phyloP scores from a whole-genome alignment of 2,797 vertebrate genomes.

The Cheirogaleus major region DNA sequence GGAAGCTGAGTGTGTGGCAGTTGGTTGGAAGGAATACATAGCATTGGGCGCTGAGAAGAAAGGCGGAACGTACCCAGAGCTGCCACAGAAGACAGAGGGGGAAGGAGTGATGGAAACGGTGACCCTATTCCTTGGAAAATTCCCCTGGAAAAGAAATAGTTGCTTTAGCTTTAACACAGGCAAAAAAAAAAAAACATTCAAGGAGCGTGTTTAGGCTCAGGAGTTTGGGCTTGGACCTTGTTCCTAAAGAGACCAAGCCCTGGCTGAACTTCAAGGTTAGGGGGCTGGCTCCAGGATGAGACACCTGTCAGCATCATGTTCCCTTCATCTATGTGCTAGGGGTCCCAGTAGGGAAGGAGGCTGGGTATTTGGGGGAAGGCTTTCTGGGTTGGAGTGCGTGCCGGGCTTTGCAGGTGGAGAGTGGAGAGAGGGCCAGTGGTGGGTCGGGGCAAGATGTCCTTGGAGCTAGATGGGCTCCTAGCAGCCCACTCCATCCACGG shows the following conservation, averaged over 20 bases:
- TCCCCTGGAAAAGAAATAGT: not conserved
- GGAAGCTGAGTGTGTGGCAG: not conserved
- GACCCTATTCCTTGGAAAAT: not conserved
- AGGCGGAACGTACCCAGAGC: not conserved
- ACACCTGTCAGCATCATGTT: rapidly evolving
- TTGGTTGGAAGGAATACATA: not conserved
- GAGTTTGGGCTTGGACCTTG: not conserved
- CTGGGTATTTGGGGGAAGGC: not conserved
- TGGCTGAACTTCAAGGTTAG: not conserved
- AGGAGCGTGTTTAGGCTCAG: not conserved
- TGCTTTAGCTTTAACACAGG: not conserved
- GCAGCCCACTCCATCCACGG: rapidly evolving
- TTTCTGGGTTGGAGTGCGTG: no score
- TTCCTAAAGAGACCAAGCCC: rapidly evolving
- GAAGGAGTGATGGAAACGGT: rapidly evolving
- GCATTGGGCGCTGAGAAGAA: not conserved
- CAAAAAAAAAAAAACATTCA: not conserved
- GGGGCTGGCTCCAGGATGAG: not conserved
- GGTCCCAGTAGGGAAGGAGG: not conserved
- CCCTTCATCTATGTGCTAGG: not conserved
- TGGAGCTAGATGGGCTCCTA: rapidly evolving
- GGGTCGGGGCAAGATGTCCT: rapidly evolving
- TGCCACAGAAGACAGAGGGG: not conserved
- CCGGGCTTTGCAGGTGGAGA: not conserved
- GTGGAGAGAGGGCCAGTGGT: rapidly evolving